A percentile compares a stretch with the other conserved stretches of the same genome.
phyloP scores from a whole-genome alignment of 1,140 invertebrate species.

The Tetragnatha versicolor region DNA sequence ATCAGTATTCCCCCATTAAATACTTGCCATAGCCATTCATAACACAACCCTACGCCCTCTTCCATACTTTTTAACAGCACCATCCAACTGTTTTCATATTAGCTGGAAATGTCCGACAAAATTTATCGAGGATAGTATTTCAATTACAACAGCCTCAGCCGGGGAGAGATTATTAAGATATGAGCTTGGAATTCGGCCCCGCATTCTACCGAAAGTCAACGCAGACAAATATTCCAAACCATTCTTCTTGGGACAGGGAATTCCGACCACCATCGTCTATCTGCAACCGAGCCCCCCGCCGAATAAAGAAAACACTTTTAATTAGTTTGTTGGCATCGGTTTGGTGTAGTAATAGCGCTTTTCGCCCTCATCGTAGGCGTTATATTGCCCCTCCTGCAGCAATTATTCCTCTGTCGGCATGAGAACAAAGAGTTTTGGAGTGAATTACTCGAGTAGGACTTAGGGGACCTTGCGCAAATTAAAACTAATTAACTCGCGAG shows the following conservation, averaged over 20 bases:
- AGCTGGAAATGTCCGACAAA: no score
- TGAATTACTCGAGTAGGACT: neutral
- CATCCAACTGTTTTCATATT: no score
- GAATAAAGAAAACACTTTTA: neutral
- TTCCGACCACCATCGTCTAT: neutral
- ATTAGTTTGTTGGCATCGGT: slow-evolving; percentile 16
- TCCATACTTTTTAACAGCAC: no score
- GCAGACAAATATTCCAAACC: neutral
- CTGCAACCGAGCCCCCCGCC: neutral
- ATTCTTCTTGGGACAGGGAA: neutral
- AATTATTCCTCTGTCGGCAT: neutral
- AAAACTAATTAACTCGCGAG: no score
- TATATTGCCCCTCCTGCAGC: neutral
- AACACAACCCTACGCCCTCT: no score
- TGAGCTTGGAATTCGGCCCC: neutral
- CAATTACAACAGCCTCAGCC: no score
- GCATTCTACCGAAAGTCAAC: neutral
- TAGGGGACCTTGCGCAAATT: no score
- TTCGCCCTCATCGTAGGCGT: neutral
- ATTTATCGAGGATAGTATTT: no score
- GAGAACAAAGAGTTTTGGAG: neutral
- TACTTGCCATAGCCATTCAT: no score
- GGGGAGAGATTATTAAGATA: neutral
- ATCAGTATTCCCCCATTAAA: no score
- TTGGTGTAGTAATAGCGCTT: neutral